phyloP scores from a whole-genome alignment of 1,140 invertebrate species.

The Heliconius melpomene region DNA sequence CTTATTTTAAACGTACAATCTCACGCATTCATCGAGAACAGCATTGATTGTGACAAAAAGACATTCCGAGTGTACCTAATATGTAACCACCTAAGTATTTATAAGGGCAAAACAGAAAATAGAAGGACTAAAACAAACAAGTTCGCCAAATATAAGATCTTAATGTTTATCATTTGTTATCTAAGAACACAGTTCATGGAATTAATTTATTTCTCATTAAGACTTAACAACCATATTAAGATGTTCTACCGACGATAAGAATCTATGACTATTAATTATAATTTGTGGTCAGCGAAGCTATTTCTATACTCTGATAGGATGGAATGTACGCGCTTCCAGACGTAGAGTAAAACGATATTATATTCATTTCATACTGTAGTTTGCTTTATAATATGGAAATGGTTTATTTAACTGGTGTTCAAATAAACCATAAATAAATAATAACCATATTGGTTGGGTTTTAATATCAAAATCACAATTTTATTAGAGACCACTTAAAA shows the following conservation, averaged over 20 bases:
- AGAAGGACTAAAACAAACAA: not conserved
- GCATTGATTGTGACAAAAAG: not conserved
- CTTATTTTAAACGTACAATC: too few species aligned
- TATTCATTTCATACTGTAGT: not conserved
- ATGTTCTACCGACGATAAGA: slow-evolving; percentile 43
- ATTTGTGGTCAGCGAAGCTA: slow-evolving; percentile 40
- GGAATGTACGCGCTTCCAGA: slow-evolving; percentile 19
- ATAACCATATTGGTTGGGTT: too few species aligned
- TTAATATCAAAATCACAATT: too few species aligned
- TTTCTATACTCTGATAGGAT: slow-evolving; percentile 36
- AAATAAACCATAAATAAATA: too few species aligned
- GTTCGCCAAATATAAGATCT: not conserved
- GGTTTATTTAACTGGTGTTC: too few species aligned
- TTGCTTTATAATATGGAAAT: not conserved
- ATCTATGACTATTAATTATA: slow-evolving; percentile 45
- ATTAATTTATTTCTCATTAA: slow-evolving; percentile 29
- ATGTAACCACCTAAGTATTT: not conserved
- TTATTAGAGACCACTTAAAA: not conserved
- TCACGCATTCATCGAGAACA: not conserved
- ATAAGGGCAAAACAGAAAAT: not conserved
- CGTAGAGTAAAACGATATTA: slow-evolving; percentile 4
- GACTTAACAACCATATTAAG: slow-evolving; percentile 26
- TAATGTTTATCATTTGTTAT: slow-evolving; percentile 2
- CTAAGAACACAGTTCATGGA: not conserved
- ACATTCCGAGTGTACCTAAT: not conserved